Evolutionary conservation across 1,140 invertebrate species (phyloP).

Genomic region (Scaptomyza graminum): DNA sequence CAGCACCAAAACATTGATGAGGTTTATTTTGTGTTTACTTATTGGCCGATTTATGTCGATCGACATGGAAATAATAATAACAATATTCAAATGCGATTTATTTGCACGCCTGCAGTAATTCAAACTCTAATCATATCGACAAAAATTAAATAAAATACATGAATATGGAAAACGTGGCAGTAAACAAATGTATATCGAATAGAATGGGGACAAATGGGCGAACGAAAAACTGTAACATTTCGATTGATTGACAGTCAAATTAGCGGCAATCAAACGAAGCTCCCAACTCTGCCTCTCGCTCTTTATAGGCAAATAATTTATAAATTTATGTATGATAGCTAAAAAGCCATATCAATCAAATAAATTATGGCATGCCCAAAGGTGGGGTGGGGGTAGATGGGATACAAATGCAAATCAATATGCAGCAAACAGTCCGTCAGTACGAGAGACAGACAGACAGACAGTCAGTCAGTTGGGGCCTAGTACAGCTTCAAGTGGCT

Average conservation of each 20-base stretch:
- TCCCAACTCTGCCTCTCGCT: conserved; percentile 16
- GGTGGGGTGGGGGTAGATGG: not conserved
- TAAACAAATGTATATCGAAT: conserved; percentile 39
- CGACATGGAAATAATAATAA: not conserved
- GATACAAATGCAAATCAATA: conserved; percentile 62
- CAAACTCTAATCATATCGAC: conserved; percentile 21
- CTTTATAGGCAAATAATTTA: conserved; percentile 68
- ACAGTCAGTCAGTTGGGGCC: conserved; percentile 17
- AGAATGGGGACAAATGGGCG: conserved; percentile 27
- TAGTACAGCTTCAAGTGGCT: conserved; percentile 62
- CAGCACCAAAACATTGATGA: too few relatives aligned
- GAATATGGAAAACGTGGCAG: conserved; percentile 16
- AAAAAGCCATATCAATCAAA: conserved; percentile 77
- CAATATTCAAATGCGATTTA: conserved; percentile 4
- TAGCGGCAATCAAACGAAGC: conserved; percentile 72
- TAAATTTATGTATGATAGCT: conserved; percentile 57
- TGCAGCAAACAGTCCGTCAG: conserved; percentile 63
- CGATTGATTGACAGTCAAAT: conserved; percentile 80
- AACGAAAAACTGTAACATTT: conserved; percentile 33
- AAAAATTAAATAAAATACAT: conserved; percentile 14
- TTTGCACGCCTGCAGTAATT: conserved; percentile 4
- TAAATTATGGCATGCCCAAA: conserved; percentile 60
- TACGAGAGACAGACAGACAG: conserved; percentile 25
- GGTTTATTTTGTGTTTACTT: not conserved
- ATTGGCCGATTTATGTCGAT: not conserved